Conservation (phyloP, 2,113 vertebrate species). For the Rallus limicola region DNA sequence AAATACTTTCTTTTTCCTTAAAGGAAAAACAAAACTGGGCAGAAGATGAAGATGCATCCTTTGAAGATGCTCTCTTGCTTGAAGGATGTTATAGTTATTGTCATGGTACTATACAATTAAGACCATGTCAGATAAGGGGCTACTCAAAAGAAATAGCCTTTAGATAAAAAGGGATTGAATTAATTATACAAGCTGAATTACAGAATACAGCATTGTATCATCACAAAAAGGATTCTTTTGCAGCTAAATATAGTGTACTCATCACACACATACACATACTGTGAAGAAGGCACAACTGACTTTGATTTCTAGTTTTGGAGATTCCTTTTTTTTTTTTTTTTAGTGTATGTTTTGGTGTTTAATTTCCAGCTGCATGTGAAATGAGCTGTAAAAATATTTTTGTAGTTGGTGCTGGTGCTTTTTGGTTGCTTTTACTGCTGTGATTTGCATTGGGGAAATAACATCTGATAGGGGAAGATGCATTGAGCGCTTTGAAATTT, state of each 20-base stretch:
- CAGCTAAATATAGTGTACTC: neutral
- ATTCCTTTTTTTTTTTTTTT: neutral
- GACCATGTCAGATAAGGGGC: neutral
- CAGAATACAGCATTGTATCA: neutral
- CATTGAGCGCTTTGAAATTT: conserved; percentile 46
- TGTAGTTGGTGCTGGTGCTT: neutral
- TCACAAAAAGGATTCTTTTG: neutral
- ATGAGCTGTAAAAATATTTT: conserved; percentile 29
- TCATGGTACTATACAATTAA: neutral
- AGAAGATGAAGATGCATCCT: neutral
- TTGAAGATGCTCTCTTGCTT: neutral
- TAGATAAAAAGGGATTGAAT: neutral
- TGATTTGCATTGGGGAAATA: neutral
- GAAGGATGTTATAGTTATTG: neutral
- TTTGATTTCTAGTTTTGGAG: neutral
- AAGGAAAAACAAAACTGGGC: neutral
- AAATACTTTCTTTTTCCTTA: neutral
- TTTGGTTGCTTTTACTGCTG: conserved; percentile 17
- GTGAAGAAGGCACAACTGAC: neutral
- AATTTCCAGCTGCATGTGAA: conserved; percentile 13
- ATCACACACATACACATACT: neutral
- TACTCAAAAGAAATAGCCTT: neutral
- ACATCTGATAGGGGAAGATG: conserved; percentile 17
- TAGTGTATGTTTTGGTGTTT: conserved; percentile 7
- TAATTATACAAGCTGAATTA: neutral